Conservation (phyloP, 2,888 invertebrate species). For the Catocala nupta region DNA sequence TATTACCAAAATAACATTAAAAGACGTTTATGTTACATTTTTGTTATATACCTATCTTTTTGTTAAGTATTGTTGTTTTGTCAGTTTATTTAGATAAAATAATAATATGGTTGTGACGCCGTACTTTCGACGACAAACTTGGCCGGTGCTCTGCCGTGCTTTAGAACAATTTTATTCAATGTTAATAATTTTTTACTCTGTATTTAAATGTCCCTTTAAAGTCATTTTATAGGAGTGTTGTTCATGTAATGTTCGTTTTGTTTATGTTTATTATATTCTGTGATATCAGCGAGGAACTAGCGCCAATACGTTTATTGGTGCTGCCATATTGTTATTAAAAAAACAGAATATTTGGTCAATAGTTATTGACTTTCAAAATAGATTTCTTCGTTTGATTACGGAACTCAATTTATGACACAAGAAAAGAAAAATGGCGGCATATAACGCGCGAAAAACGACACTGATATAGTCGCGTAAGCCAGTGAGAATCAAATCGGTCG, state of each 20-base stretch:
- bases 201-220: conserved; percentile 33
- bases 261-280: conserved; percentile 43
- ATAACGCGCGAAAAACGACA: too few relatives aligned
- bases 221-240: conserved; percentile 44
- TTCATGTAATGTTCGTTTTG: conserved; percentile 28
- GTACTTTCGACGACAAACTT: conserved; percentile 6
- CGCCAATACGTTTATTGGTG: not conserved
- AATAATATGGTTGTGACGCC: conserved; percentile 6
- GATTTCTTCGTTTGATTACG: too few relatives aligned
- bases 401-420: too few relatives aligned
- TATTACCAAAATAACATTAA: conserved; percentile 39
- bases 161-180: conserved; percentile 41
- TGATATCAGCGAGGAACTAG: conserved; percentile 42
- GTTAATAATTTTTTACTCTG: conserved; percentile 38
- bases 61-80: conserved; percentile 16
- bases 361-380: too few relatives aligned
- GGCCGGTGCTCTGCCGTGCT: conserved; percentile 10
- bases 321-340: not conserved
- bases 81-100: conserved; percentile 12
- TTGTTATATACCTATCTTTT: conserved; percentile 20
- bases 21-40: conserved; percentile 44
- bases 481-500: too few relatives aligned
- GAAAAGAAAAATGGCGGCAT: too few relatives aligned
- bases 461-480: too few relatives aligned
- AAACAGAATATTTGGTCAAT: too few relatives aligned